Percentiles rank a stretch among this genome's conserved stretches.
These are phyloP conservation scores for Carollia perspicillata DNA, from an alignment of 2,113 vertebrate genomes.

Conservation along the genomic window DNA sequence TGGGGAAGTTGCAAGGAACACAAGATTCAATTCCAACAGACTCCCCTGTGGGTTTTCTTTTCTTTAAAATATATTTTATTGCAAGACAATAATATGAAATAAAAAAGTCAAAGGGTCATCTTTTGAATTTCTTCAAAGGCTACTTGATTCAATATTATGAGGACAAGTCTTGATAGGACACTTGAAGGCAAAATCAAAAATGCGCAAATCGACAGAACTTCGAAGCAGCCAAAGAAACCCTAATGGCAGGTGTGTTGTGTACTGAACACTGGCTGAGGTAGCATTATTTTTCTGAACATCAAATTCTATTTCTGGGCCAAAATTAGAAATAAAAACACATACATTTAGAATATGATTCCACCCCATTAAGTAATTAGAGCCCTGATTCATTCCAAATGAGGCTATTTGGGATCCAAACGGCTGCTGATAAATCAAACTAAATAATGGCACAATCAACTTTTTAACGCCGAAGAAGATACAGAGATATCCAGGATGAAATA, in stretches of 20 bases:
- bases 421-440: not conserved
- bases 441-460: not conserved
- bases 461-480: not conserved
- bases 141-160: not conserved
- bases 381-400: not conserved
- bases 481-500: not conserved
- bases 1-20: conserved; percentile 18
- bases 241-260: not conserved
- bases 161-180: not conserved
- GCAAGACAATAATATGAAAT: conserved; percentile 31
- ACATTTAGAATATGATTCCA: not conserved
- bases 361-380: not conserved
- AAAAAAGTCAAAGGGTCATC: not conserved
- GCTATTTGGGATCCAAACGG: not conserved
- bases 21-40: conserved; percentile 13
- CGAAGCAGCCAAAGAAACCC: not conserved
- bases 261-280: not conserved
- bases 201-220: not conserved
- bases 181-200: conserved; percentile 17
- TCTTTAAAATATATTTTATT: conserved; percentile 32
- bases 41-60: not conserved
- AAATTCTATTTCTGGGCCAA: conserved; percentile 28
- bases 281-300: not conserved
- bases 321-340: not conserved
- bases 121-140: conserved; percentile 14